A percentile compares a stretch with the other conserved stretches of the same genome.
These are phyloP conservation scores for Hirtodrosophila cameraria DNA, from an alignment of 2,888 invertebrate species.

Conservation along the genomic window DNA sequence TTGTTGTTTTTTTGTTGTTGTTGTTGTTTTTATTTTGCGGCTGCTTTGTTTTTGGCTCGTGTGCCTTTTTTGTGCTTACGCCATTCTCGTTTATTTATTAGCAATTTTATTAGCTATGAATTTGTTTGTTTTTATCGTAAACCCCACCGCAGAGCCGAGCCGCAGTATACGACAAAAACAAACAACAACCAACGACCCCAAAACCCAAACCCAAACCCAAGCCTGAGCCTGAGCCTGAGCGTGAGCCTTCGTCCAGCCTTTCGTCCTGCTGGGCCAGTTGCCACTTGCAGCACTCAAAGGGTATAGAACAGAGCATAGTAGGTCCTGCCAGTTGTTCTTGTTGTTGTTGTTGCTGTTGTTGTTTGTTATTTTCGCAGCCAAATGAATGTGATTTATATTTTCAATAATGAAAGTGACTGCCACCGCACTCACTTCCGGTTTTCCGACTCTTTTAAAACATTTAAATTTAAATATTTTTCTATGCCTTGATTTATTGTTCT, in stretches of 20 bases:
- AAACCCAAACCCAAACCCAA: not conserved
- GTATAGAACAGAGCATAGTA: conserved; percentile 35
- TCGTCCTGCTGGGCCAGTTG: conserved; percentile 12
- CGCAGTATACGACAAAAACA: conserved; percentile 50
- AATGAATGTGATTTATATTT: conserved; percentile 79
- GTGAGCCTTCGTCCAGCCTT: conserved; percentile 1
- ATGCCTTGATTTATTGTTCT: conserved; percentile 75
- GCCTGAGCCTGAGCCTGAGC: not conserved
- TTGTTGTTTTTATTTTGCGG: conserved; percentile 53
- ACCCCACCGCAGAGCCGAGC: conserved; percentile 49
- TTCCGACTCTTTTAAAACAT: conserved; percentile 66
- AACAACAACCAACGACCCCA: conserved; percentile 37
- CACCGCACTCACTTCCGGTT: conserved; percentile 47
- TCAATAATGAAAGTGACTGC: conserved; percentile 79
- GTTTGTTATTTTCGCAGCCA: conserved; percentile 47
- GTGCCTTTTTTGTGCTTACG: conserved; percentile 80
- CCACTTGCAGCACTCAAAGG: conserved; percentile 59
- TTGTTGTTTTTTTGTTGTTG: conserved; percentile 17
- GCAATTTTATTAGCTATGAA: conserved; percentile 80
- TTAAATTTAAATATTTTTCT: conserved; percentile 80
- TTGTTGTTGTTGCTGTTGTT: conserved; percentile 21
- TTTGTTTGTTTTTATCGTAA: conserved; percentile 80
- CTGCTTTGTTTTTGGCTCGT: conserved; percentile 73
- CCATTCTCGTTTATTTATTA: conserved; percentile 80
- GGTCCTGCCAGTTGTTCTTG: conserved; percentile 16